Percentiles rank a stretch among this genome's conserved stretches.
phyloP scores from a whole-genome alignment of 2,113 vertebrate species.

The Varanus salvator region DNA sequence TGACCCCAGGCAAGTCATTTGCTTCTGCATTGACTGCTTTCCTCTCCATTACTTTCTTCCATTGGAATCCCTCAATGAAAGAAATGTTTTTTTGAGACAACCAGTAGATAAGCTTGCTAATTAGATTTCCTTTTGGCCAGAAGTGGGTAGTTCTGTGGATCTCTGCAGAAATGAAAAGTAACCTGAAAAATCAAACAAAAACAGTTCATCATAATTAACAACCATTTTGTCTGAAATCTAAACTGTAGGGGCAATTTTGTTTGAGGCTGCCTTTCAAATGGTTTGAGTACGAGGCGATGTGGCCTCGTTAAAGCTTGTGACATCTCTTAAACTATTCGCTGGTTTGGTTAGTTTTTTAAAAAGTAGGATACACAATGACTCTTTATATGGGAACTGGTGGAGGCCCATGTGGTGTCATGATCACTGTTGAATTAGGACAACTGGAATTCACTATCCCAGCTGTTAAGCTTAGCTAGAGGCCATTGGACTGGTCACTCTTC shows the following conservation, averaged over 20 bases:
- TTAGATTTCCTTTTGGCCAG: constrained; percentile 1
- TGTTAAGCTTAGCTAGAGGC: neutral
- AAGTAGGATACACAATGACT: neutral
- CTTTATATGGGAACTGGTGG: neutral
- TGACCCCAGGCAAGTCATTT: neutral
- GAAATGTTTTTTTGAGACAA: neutral
- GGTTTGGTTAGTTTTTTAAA: neutral
- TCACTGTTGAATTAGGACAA: neutral
- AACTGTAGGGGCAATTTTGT: neutral
- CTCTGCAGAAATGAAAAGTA: neutral
- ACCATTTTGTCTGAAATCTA: neutral
- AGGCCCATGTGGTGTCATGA: neutral
- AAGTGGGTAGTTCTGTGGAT: neutral
- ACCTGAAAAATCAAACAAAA: neutral
- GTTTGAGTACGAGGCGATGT: no score
- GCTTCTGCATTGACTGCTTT: accelerated
- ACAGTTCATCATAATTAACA: neutral
- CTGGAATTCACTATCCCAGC: neutral
- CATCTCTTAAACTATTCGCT: neutral
- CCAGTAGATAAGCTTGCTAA: neutral
- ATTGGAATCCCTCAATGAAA: neutral
- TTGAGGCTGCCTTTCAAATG: neutral
- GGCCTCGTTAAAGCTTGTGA: neutral
- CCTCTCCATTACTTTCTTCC: no score
- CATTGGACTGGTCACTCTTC: neutral